A percentile compares a stretch with the other conserved stretches of the same genome.
These are phyloP conservation scores for Heliconius erato DNA, from an alignment of 2,888 invertebrate species.

Conservation along the genomic window DNA sequence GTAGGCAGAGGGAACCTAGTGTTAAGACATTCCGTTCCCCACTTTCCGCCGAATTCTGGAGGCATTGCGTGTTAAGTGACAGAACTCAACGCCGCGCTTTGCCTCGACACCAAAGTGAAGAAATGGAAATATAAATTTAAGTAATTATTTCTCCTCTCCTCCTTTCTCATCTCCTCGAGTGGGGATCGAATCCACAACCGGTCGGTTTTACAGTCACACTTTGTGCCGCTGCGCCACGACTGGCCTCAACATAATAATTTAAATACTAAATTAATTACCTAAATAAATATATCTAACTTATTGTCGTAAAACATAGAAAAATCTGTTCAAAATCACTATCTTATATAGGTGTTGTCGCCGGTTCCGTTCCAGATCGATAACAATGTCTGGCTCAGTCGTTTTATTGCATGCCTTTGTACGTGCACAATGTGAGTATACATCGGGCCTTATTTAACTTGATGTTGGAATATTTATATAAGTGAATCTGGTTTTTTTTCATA, in stretches of 20 bases:
- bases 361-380: slow-evolving; percentile 67
- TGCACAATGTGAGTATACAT: slow-evolving; percentile 21
- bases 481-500: not conserved
- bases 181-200: too few relatives aligned
- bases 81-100: too few relatives aligned
- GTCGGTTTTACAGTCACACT: too few relatives aligned
- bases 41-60: too few relatives aligned
- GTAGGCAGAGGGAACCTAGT: too few relatives aligned
- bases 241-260: not conserved
- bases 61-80: too few relatives aligned
- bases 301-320: not conserved
- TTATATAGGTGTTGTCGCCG: slow-evolving; percentile 41
- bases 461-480: not conserved
- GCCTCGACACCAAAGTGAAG: too few relatives aligned
- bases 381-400: slow-evolving; percentile 66
- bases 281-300: not conserved
- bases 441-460: slow-evolving; percentile 35
- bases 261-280: not conserved
- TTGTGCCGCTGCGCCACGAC: too few relatives aligned
- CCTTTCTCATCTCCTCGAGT: too few relatives aligned
- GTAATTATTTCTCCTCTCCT: too few relatives aligned
- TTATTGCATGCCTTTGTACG: slow-evolving; percentile 51
- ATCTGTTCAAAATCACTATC: slow-evolving; percentile 9
- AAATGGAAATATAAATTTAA: too few relatives aligned
- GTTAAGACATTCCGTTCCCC: too few relatives aligned